Base-by-base conservation (phyloP, 2,797 vertebrate species). In the Urophycis tenuis region DNA sequence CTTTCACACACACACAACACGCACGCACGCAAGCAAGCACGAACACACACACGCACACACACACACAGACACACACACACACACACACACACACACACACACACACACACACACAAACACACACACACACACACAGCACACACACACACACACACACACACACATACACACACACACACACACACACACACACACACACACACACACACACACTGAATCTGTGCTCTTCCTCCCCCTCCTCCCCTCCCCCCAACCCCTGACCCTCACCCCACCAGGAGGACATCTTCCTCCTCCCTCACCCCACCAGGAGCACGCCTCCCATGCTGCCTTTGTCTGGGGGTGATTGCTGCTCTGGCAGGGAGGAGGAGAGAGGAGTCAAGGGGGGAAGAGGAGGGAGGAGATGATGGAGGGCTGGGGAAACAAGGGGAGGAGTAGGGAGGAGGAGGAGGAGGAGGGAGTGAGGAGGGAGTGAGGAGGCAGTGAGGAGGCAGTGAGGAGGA, bases 71-170 rank as follows among this genome's bases (percentile, higher is more conserved):
- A 81, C 11, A 31, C 30, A 22, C 69, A 71, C 69, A 25, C n/a
- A 71, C 69, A 71, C 69, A 71, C n/a, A 71, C 69, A 71, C 69
- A 71, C 5, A 30, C 60, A 71, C 69, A 71, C n/a, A 71, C 29
- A 71, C 29, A 30, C 25, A 30, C 45, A 49, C 72, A 41, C 72
- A 73, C 36, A 22, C 36, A 45, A 39, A 31, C 73, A 30, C 36
- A 30, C 36, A 29, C 35, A 17, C 72, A 53, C 17, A 17, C 17
- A 6, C 15, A n/a, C n/a, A n/a, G n/a, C 36, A 39, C 36, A 39
- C 36, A 39, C 36, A 39, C 36, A 71, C 29, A 17, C 30, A 74
- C 45, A 81, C 11, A 31, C 30, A 22, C 69, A 71, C 69, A 25
- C n/a, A 71, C 69, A 71, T 29, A 71, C n/a, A 71, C 69, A 71